phyloP scores from a whole-genome alignment of 2,888 invertebrate species.

The Epistrophe grossulariae region DNA sequence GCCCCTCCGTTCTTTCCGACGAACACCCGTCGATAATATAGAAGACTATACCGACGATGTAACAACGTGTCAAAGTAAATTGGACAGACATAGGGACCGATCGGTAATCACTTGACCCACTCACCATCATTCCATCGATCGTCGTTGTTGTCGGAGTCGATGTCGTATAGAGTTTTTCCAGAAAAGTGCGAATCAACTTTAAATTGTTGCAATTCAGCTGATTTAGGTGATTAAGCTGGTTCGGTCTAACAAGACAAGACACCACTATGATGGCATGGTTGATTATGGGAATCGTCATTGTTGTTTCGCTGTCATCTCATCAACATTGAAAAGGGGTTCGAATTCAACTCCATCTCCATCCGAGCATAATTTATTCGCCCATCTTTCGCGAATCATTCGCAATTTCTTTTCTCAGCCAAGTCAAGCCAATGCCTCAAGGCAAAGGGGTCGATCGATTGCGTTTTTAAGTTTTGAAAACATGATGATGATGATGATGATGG shows the following conservation, averaged over 20 bases:
- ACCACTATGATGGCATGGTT: slow-evolving; percentile 34
- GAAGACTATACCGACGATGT: slow-evolving; percentile 58
- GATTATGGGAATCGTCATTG: slow-evolving; percentile 34
- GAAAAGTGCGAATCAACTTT: slow-evolving; percentile 77
- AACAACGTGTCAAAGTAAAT: slow-evolving; percentile 74
- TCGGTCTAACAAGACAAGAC: slow-evolving; percentile 54
- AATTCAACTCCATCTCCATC: slow-evolving; percentile 30
- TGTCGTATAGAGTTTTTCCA: slow-evolving; percentile 54
- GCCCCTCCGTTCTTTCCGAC: background rate
- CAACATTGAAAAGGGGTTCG: slow-evolving; percentile 20
- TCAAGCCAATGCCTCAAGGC: slow-evolving; percentile 7
- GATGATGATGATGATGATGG: slow-evolving; percentile 28
- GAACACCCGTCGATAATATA: background rate
- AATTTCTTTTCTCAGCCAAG: slow-evolving; percentile 53
- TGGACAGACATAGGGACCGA: slow-evolving; percentile 70
- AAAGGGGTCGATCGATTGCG: slow-evolving; percentile 50
- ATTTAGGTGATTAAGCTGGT: slow-evolving; percentile 48
- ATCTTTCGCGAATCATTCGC: slow-evolving; percentile 43
- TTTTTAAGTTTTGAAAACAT: slow-evolving; percentile 31
- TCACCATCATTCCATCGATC: slow-evolving; percentile 61
- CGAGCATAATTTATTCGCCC: slow-evolving; percentile 67
- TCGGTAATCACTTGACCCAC: slow-evolving; percentile 60
- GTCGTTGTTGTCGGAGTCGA: slow-evolving; percentile 37
- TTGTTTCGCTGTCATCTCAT: slow-evolving; percentile 31
- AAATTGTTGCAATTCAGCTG: slow-evolving; percentile 72